Evolutionary conservation across 2,797 vertebrate genomes (phyloP), one percentile per base, ranked within the genome.

Genomic region (Acanthis flammea): DNA sequence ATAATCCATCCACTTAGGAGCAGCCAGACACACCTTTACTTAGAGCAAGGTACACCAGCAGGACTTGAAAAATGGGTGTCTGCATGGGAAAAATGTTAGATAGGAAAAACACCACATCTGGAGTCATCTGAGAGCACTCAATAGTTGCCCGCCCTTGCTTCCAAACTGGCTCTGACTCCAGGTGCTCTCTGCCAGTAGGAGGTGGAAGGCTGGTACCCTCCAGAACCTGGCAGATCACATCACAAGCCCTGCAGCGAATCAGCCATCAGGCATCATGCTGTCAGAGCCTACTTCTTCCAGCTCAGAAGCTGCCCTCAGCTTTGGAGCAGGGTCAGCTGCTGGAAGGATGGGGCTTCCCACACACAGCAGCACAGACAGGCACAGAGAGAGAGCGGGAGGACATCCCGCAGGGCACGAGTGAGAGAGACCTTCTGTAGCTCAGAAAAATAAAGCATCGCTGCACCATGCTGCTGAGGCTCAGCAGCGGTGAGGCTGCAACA

Each of bases 341-440:
- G 41, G 41, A 44, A 57, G 6, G 18, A 0, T 25, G 62, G 30
- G 24, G 22, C 55, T 78, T 57, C 81, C 77, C 30, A 25, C 8
- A 8, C 2, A 19, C 65, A 76, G 60, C 0, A 0, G 22, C 5
- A 4, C 44, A 60, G 54, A 44, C 37, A 65, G 62, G 28, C 1
- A 1, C 14, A 53, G 28, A 41, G 45, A 30, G n/a, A 16, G 60
- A 48, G 51, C 0, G 0, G 28, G 25, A 2, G 6, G 51, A 19
- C 53, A 44, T 39, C 35, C 18, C 1, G 0, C 65, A 18, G 50
- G 30, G 4, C 15, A 12, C 39, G 8, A 42, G n/a, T 6, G 21
- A 37, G 48, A 6, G 44, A 31, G 14, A 70, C 16, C 55, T 75
- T 13, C 60, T n/a, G 25, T 15, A 79, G 41, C 45, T 74, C 48